These are phyloP conservation scores for Botia kubotai DNA, from an alignment of 2,797 vertebrate genomes.

Conservation along the genomic window DNA sequence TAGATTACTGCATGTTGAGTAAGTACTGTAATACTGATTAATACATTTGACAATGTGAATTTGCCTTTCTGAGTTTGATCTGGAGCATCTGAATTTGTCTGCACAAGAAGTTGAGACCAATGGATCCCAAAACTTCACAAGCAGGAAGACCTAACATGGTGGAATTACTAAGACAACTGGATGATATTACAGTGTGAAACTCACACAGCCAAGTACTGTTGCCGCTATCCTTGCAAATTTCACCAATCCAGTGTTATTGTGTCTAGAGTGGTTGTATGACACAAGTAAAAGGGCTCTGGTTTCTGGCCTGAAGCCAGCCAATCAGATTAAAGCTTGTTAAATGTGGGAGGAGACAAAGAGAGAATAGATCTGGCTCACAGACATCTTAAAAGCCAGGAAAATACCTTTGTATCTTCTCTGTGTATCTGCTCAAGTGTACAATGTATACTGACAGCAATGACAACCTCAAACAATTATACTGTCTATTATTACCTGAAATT, in stretches of 20 bases:
- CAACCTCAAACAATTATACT: conserved; percentile 22
- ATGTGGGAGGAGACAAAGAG: neutral
- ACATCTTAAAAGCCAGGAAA: neutral
- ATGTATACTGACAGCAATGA: conserved; percentile 8
- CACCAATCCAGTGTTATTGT: too few relatives aligned
- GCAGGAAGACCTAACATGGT: conserved; percentile 11
- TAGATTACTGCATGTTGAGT: neutral
- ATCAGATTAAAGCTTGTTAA: too few relatives aligned
- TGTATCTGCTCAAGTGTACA: conserved; percentile 13
- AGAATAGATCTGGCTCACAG: conserved; percentile 13
- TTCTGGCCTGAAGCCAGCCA: conserved; percentile 1
- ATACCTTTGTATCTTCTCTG: conserved; percentile 5
- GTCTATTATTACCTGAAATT: conserved; percentile 9
- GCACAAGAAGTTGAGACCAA: neutral
- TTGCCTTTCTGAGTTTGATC: conserved; percentile 32
- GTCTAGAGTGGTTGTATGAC: too few relatives aligned
- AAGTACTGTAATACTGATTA: conserved; percentile 3
- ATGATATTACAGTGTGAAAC: conserved; percentile 23
- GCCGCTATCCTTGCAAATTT: too few relatives aligned
- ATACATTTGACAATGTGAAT: conserved; percentile 5
- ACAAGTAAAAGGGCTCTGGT: too few relatives aligned
- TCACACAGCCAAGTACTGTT: conserved; percentile 6
- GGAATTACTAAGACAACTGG: neutral
- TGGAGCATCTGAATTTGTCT: conserved; percentile 29
- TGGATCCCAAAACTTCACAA: conserved; percentile 16